phyloP scores from a whole-genome alignment of 2,888 invertebrate genomes.

The Pollenia labialis region DNA sequence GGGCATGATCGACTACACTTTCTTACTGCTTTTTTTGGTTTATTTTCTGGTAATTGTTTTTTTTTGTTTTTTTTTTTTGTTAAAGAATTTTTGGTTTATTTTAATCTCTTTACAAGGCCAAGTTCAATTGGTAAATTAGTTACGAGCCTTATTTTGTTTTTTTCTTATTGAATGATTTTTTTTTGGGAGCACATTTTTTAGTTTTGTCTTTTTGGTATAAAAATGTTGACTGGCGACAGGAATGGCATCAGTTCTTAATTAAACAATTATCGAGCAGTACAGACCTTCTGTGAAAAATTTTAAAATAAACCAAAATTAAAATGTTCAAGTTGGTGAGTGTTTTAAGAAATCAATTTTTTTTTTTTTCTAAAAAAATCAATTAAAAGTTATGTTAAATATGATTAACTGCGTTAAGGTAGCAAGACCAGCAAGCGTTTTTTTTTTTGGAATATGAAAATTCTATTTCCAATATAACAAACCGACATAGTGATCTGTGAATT shows the following conservation, averaged over 20 bases:
- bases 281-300: slow-evolving; percentile 76
- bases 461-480: too few species aligned
- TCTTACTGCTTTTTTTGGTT: too few species aligned
- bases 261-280: slow-evolving; percentile 77
- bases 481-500: too few species aligned
- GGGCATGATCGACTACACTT: too few species aligned
- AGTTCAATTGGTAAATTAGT: slow-evolving; percentile 61
- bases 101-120: slow-evolving; percentile 67
- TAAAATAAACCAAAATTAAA: slow-evolving; percentile 70
- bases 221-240: slow-evolving; percentile 37
- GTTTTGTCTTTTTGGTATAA: slow-evolving; percentile 58
- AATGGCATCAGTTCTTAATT: slow-evolving; percentile 73
- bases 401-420: too few species aligned
- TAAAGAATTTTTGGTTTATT: slow-evolving; percentile 34
- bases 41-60: not conserved
- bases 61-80: slow-evolving; percentile 37
- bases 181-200: not conserved
- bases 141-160: slow-evolving; percentile 11
- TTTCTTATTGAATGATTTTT: slow-evolving; percentile 19
- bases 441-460: too few species aligned
- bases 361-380: too few species aligned
- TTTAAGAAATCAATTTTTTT: not conserved
- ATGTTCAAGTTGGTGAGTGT: slow-evolving; percentile 82
- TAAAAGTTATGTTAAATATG: too few species aligned
- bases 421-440: too few species aligned